phyloP scores from a whole-genome alignment of 2,113 vertebrate genomes.

The Erpornis zantholeuca region DNA sequence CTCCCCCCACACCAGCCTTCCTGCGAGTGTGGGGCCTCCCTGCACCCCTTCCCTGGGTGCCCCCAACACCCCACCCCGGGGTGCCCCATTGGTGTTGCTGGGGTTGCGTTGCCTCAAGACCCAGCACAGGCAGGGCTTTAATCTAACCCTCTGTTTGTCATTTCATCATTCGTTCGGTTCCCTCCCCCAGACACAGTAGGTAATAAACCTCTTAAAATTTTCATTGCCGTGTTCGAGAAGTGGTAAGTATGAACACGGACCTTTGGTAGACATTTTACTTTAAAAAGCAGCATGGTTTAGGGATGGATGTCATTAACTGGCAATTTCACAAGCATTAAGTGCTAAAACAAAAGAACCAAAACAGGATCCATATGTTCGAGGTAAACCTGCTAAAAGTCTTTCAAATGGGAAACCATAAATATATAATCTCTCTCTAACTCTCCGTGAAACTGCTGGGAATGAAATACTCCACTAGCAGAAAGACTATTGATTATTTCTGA shows the following conservation, averaged over 20 bases:
- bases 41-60: too few relatives aligned
- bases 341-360: slow-evolving; percentile 60
- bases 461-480: background rate
- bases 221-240: slow-evolving; percentile 11
- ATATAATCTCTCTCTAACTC: slow-evolving; percentile 7
- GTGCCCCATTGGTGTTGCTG: fast-evolving
- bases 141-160: background rate
- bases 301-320: slow-evolving; percentile 66
- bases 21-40: background rate
- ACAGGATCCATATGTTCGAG: slow-evolving; percentile 48
- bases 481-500: background rate
- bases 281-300: slow-evolving; percentile 25
- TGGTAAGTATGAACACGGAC: background rate
- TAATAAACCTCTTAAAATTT: slow-evolving; percentile 1
- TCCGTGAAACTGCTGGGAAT: background rate
- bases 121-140: background rate
- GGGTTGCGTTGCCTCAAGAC: background rate
- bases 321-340: slow-evolving; percentile 64
- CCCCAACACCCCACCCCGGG: too few relatives aligned
- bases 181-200: background rate
- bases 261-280: background rate
- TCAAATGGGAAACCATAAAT: slow-evolving; percentile 51
- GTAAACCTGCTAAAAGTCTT: slow-evolving; percentile 61
- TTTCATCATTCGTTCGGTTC: background rate
- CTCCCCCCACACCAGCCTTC: background rate